Base-by-base conservation (phyloP, 2,113 vertebrate species). In the Catharus fuscescens region DNA sequence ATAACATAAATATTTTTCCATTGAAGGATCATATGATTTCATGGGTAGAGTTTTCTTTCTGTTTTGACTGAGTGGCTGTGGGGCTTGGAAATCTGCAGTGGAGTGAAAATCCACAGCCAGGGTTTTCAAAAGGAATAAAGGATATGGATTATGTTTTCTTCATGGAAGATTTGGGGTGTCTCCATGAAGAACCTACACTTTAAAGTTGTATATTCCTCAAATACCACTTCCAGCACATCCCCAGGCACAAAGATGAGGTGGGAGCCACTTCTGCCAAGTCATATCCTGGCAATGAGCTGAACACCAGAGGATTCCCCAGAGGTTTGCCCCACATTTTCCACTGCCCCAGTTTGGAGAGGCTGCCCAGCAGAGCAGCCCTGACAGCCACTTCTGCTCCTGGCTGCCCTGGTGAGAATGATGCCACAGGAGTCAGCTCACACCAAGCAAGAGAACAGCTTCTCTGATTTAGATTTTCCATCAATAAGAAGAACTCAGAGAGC, bases 381-480 rank as follows among this genome's bases (percentile, higher is more conserved):
- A 14, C 24, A 87, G 34, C 26, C 64, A n/a, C 40, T 17, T 66
- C 3, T 1, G 38, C 60, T 62, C 16, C 72, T 93, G 71, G 17
- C n/a, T 59, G 78, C 64, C 56, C 81, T 52, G 47, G 17, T 52
- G 82, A 67, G 79, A 64, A 24, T 3, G 52, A 62, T 38, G 80
- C 83, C 32, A 80, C 76, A 93, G 14, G n/a, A 95, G 67, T 50
- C 69, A 57, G 42, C 42, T 86, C 72, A 66, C 5, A 0, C 44
- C 79, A 57, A 93, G 53, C 32, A 90, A 62, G 67, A 59, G 60
- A 85, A 45, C 8, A 44, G 21, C 67, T 88, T 79, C 71, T 61
- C 80, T 74, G 79, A 93, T 86, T 90, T 67, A 74, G 76, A 34
- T 81, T 90, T 92, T 42, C 86, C 67, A 42, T 74, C 88, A 86